Percentiles rank a stretch among this genome's conserved stretches.
phyloP scores from a whole-genome alignment of 2,113 vertebrate genomes.

The Chiloscyllium plagiosum region DNA sequence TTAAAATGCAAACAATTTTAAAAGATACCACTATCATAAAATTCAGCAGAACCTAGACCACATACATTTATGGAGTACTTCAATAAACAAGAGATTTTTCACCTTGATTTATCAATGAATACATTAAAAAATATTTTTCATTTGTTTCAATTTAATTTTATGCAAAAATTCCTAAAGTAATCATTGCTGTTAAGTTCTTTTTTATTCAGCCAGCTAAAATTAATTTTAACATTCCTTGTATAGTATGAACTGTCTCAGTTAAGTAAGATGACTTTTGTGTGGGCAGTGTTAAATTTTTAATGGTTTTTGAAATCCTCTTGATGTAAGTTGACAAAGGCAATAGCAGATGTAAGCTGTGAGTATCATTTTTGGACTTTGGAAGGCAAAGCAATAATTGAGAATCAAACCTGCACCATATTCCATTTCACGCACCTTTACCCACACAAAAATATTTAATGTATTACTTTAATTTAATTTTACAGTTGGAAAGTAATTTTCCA shows the following conservation, averaged over 20 bases:
- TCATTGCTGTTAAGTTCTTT: not conserved
- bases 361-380: slow-evolving; percentile 27
- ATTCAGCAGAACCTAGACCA: not conserved
- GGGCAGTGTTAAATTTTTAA: slow-evolving; percentile 30
- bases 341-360: not conserved
- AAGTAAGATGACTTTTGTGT: slow-evolving; percentile 8
- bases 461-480: slow-evolving; percentile 35
- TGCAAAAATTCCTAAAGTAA: not conserved
- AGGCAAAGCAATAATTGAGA: slow-evolving; percentile 20
- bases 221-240: slow-evolving; percentile 20
- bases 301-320: slow-evolving; percentile 24
- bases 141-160: not conserved
- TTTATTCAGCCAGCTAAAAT: not conserved
- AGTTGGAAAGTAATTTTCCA: slow-evolving; percentile 32
- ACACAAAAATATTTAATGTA: slow-evolving; percentile 34
- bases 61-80: not conserved
- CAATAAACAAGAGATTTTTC: not conserved
- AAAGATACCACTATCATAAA: not conserved
- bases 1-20: not conserved
- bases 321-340: slow-evolving; percentile 16
- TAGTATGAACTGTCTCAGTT: not conserved
- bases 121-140: not conserved
- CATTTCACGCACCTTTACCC: slow-evolving; percentile 34
- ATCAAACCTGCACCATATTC: slow-evolving; percentile 35
- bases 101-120: not conserved